Evolutionary conservation across 2,797 vertebrate genomes (phyloP), one percentile per base, ranked within the genome.

Genomic region (Pelochelys cantorii): DNA sequence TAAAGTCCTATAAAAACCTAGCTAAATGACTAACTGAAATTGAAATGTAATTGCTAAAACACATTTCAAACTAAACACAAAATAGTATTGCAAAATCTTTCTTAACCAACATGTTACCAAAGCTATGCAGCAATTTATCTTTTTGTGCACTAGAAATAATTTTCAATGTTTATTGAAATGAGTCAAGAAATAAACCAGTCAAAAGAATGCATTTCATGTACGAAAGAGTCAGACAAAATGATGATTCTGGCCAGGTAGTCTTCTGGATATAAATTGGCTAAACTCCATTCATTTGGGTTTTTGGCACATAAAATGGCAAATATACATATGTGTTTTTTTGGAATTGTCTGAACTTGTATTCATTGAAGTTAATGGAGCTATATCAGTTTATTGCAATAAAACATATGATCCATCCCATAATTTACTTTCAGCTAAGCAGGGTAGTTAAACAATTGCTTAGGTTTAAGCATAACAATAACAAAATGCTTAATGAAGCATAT

Each of bases 121-220:
- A 84, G 77, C 84, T 90, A 56, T 48, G n/a, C 62, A 83, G 34
- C 84, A 65, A 81, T 86, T 85, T 93, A 29, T 87, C 75, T 53
- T 62, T 95, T 87, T 94, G 68, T 89, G 87, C 83, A 84, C n/a
- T 86, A 92, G 90, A 91, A 23, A 74, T 93, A 96, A 94, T 93
- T 93, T 89, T 15, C 27, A 84, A 25, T 80, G 77, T 91, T 93
- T 77, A 6, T 22, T 89, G 88, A 90, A 62, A 90, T 2, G 11
- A 74, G 54, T 83, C 68, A 87, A 93, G 81, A 91, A 91, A 94
- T 87, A 92, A 92, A 81, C 79, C 2, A 89, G 80, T 94, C 93
- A 92, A 94, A 93, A 93, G 56, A 13, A 86, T 83, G 20, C 20
- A 83, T 53, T 2, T 90, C 82, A 9, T 84, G 25, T 83, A 52